Evolutionary conservation across 2,888 invertebrate genomes (phyloP).

Genomic region (Sphaerophoria rueppellii): DNA sequence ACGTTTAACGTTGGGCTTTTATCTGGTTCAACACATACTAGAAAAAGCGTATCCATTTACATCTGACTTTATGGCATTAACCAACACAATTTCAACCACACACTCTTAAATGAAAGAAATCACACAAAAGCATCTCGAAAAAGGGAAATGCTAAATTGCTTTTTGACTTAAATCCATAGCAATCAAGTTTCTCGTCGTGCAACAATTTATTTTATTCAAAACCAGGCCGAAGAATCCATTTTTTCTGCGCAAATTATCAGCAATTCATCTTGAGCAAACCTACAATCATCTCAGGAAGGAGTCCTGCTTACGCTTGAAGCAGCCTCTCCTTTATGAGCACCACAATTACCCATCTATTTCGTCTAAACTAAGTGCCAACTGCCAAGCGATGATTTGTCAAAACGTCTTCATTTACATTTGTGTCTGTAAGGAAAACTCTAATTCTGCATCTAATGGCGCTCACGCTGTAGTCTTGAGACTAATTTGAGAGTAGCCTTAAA

Average conservation of each 20-base stretch:
- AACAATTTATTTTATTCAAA: conserved; percentile 16
- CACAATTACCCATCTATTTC: conserved; percentile 33
- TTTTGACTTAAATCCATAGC: too few relatives aligned
- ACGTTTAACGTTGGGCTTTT: too few relatives aligned
- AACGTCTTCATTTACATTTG: conserved; percentile 66
- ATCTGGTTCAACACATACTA: too few relatives aligned
- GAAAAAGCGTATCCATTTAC: too few relatives aligned
- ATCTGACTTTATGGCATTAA: too few relatives aligned
- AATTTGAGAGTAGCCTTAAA: conserved; percentile 34
- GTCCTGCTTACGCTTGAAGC: not conserved
- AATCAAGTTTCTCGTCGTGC: not conserved
- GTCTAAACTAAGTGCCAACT: conserved; percentile 49
- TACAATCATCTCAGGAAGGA: conserved; percentile 12
- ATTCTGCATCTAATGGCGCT: conserved; percentile 20
- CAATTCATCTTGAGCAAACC: conserved; percentile 50
- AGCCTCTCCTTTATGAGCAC: conserved; percentile 5
- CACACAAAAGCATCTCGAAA: too few relatives aligned
- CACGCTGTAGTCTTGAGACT: not conserved
- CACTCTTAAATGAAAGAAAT: too few relatives aligned
- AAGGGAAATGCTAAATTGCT: too few relatives aligned
- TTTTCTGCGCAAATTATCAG: conserved; percentile 40
- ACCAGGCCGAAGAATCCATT: conserved; percentile 14
- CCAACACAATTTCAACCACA: too few relatives aligned
- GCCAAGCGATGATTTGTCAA: conserved; percentile 52
- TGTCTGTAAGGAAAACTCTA: not conserved